Percentiles rank a stretch among this genome's conserved stretches.
phyloP scores from a whole-genome alignment of 2,797 vertebrate genomes.

The Ptychadena robeensis region DNA sequence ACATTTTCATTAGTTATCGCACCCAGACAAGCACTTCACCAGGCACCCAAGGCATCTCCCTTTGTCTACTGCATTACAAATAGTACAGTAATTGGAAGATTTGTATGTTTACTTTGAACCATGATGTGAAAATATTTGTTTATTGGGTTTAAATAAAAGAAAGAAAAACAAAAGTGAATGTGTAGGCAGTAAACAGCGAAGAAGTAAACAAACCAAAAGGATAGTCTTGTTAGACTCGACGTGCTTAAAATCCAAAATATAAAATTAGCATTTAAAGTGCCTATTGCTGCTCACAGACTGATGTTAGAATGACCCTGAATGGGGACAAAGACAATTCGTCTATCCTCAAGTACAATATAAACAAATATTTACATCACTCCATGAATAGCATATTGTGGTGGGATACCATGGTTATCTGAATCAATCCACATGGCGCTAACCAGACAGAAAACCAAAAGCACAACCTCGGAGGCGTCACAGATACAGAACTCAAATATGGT shows the following conservation, averaged over 20 bases:
- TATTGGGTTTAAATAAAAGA: conserved; percentile 26
- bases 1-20: neutral
- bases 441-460: too few relatives aligned
- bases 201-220: conserved; percentile 39
- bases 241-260: conserved; percentile 39
- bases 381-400: neutral
- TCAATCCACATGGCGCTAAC: too few relatives aligned
- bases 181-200: conserved; percentile 11
- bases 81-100: conserved; percentile 28
- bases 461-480: too few relatives aligned
- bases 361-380: conserved; percentile 19
- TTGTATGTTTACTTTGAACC: conserved; percentile 26
- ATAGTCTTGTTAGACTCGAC: conserved; percentile 25
- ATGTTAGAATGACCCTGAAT: conserved; percentile 19
- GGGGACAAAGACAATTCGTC: conserved; percentile 24
- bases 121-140: conserved; percentile 21
- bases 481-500: too few relatives aligned
- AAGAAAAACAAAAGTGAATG: neutral
- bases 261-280: conserved; percentile 58
- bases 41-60: neutral
- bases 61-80: neutral
- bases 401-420: neutral
- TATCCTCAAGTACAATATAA: conserved; percentile 2
- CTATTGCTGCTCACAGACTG: conserved; percentile 12
- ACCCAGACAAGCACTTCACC: neutral